Base-by-base conservation (phyloP, 2,797 vertebrate species). In the Pagetopsis macropterus region DNA sequence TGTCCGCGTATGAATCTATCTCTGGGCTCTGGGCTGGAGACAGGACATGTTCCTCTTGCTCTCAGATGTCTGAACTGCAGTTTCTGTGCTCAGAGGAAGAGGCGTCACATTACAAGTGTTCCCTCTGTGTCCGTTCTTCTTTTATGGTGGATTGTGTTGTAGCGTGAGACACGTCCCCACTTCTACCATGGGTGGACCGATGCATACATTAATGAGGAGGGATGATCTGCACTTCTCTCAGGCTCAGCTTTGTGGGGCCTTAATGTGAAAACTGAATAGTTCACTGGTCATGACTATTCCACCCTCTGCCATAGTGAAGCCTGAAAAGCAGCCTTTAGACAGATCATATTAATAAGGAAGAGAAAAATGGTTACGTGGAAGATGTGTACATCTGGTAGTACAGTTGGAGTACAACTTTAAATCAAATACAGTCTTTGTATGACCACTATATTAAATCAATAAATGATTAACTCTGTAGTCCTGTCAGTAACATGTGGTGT, bases 131-230 rank as follows among this genome's bases (percentile, higher is more conserved):
- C 8, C 33, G 40, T 6, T 69, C 68, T 78, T 79, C 43, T 58
- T 76, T 67, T 73, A 59, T 46, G 46, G 31, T 54, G 61, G 71
- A 65, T 63, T 23, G 31, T 71, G 75, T 55, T 49, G 62, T 76
- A 40, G 71, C 31, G 23, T 76, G 71, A 62, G 81, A 79, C 77
- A 84, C 13, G 2, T 33, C 66, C 62, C 68, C 46, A 59, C 74
- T 72, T 58, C 51, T 69, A 21, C 48, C 59, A n/a, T 49, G 66
- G 71, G 80, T 72, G 82, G 73, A 50, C 50, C 51, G 10, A 81
- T 91, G 79, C 80, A 90, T 91, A 82, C 87, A 84, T 92, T 87
- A 87, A 92, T 90, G 82, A 88, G 79, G 69, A 69, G n/a, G 62
- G 79, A 70, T 82, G 74, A 89, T 85, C 40, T 73, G 63, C 82